phyloP scores from a whole-genome alignment of 2,113 vertebrate species.

The Tinamus guttatus region DNA sequence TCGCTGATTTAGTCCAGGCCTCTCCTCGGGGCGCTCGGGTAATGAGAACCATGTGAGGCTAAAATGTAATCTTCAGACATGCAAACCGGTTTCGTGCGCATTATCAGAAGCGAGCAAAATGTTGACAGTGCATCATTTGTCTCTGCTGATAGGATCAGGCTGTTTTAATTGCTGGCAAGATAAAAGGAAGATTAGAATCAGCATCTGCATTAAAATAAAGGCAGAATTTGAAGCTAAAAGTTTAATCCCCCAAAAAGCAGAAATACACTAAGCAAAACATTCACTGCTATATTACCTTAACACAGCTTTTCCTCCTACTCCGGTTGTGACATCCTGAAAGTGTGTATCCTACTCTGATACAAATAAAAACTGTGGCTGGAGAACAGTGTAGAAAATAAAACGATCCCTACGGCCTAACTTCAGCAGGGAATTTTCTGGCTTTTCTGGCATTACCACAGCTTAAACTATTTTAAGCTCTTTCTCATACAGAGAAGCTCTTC shows the following conservation, averaged over 20 bases:
- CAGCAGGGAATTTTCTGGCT: constrained; percentile 20
- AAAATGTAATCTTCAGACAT: constrained; percentile 74
- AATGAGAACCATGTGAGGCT: constrained; percentile 83
- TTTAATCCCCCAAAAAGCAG: not conserved
- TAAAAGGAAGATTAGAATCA: not conserved
- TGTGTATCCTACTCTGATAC: not conserved
- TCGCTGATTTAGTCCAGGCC: constrained; percentile 83
- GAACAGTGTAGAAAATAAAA: not conserved
- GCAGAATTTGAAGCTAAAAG: not conserved
- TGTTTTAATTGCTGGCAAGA: constrained; percentile 56
- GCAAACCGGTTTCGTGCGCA: constrained; percentile 71
- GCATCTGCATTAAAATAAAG: not conserved
- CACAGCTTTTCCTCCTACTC: not conserved
- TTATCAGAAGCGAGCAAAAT: constrained; percentile 61
- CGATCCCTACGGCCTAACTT: not conserved
- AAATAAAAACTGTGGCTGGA: not conserved
- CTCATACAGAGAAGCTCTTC: not conserved
- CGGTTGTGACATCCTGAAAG: not conserved
- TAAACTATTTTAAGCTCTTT: constrained; percentile 37
- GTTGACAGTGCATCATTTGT: constrained; percentile 74
- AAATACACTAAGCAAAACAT: not conserved
- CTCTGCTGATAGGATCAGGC: constrained; percentile 68
- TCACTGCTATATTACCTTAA: not conserved
- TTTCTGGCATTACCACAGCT: constrained; percentile 39
- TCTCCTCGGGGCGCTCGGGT: constrained; percentile 66